phyloP scores from a whole-genome alignment of 2,888 invertebrate genomes.

The Pachliopta kotzebuea region DNA sequence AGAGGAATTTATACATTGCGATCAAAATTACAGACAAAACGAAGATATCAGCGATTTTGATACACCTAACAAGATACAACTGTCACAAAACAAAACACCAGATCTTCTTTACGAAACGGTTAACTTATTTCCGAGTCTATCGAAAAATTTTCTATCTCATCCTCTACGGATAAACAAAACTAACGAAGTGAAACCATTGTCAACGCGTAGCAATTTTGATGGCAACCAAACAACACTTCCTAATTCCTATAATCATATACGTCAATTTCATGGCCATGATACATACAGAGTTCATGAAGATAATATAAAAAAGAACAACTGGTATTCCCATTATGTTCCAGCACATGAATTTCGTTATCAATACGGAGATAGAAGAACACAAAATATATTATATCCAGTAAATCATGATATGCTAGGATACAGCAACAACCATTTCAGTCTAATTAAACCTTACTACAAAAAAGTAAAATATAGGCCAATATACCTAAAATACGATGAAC shows the following conservation, averaged over 20 bases:
- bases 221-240: conserved; percentile 9
- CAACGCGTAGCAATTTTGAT: background rate
- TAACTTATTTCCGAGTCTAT: conserved; percentile 51
- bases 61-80: conserved; percentile 35
- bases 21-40: conserved; percentile 33
- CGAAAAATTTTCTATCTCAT: conserved; percentile 22
- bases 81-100: conserved; percentile 30
- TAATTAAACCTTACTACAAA: conserved; percentile 9
- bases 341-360: conserved; percentile 1
- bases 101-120: conserved; percentile 60
- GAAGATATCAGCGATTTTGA: conserved; percentile 38
- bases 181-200: background rate
- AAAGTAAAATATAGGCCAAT: background rate
- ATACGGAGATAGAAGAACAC: conserved; percentile 10
- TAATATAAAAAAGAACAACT: background rate
- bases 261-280: conserved; percentile 11
- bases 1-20: conserved; percentile 38
- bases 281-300: background rate
- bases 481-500: background rate
- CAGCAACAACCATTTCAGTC: background rate
- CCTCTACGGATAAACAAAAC: background rate
- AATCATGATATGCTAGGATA: conserved; percentile 1
- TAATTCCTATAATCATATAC: conserved; percentile 23
- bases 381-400: background rate
- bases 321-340: conserved; percentile 1